Evolutionary conservation across 1,140 invertebrate species (phyloP).

Genomic region (Colletes latitarsis): DNA sequence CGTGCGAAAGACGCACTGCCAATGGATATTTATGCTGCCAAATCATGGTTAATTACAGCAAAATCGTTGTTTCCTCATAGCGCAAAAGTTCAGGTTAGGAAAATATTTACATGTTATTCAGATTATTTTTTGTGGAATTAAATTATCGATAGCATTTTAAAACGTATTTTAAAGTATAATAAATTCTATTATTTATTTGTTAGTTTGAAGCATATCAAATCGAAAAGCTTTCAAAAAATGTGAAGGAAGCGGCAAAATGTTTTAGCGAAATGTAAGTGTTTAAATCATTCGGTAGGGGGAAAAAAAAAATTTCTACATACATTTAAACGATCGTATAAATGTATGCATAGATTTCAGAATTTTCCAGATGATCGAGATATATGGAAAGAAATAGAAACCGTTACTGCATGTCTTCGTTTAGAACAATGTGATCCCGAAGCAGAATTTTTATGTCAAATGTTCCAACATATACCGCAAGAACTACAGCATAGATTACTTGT

Average conservation of each 20-base stretch:
- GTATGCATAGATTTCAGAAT: constrained; percentile 81
- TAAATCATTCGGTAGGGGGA: background rate
- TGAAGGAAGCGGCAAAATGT: constrained; percentile 91
- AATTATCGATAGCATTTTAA: constrained; percentile 3
- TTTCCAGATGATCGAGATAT: constrained; percentile 85
- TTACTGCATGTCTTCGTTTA: constrained; percentile 87
- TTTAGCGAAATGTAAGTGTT: constrained; percentile 85
- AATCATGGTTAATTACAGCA: constrained; percentile 95
- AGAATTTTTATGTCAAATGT: constrained; percentile 84
- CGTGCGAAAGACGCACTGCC: constrained; percentile 87
- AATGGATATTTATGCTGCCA: constrained; percentile 88
- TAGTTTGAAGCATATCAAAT: constrained; percentile 91
- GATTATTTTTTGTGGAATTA: background rate
- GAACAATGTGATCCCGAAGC: constrained; percentile 82
- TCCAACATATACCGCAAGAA: constrained; percentile 86
- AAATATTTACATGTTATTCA: background rate
- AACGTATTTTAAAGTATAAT: background rate
- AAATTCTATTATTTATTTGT: background rate
- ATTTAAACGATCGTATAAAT: constrained; percentile 25
- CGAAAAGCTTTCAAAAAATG: constrained; percentile 89
- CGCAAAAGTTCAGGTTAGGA: constrained; percentile 89
- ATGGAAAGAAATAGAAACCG: constrained; percentile 90
- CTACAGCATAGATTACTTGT: constrained; percentile 89
- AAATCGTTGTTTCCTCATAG: constrained; percentile 93
- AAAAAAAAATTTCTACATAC: background rate